Conservation (phyloP, 2,113 vertebrate genomes). For the Microcebus lehilahytsara region DNA sequence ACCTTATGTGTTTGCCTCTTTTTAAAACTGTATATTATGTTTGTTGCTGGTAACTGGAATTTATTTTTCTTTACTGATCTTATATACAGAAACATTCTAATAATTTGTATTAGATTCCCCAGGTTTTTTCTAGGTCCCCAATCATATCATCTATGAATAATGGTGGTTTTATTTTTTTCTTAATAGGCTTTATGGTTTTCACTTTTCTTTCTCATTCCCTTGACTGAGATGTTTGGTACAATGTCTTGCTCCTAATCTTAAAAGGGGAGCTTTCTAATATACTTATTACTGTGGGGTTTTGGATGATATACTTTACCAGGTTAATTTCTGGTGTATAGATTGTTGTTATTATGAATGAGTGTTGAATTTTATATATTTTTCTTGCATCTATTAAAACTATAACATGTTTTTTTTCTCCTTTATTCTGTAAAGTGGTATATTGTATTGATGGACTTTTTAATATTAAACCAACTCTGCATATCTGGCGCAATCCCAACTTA, state of each 20-base stretch:
- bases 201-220: background rate
- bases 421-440: background rate
- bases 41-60: background rate
- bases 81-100: background rate
- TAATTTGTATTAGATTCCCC: background rate
- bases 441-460: background rate
- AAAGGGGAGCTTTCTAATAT: background rate
- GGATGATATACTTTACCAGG: background rate
- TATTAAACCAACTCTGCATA: background rate
- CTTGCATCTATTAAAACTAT: background rate
- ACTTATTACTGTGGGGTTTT: background rate
- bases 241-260: background rate
- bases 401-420: background rate
- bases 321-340: background rate
- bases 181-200: background rate
- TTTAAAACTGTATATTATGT: background rate
- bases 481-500: background rate
- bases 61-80: background rate
- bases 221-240: background rate
- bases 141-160: background rate
- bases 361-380: background rate
- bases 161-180: background rate
- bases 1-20: background rate
- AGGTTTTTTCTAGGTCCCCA: background rate
- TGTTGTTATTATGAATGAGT: background rate